These are phyloP conservation scores for Columbina picui DNA, from an alignment of 2,113 vertebrate species.

Conservation along the genomic window DNA sequence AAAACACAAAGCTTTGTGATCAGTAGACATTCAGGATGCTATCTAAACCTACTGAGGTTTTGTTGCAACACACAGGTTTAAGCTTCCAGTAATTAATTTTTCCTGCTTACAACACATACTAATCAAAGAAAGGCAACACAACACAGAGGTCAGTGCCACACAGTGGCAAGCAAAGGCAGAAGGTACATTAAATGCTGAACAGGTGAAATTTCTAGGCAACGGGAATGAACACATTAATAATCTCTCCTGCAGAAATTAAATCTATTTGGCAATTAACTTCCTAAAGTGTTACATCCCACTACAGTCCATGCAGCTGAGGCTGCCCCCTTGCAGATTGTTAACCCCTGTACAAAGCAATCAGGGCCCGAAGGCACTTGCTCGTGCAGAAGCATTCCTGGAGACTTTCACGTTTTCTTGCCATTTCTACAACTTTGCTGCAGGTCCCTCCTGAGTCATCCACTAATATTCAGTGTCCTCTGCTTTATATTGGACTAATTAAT, in stretches of 20 bases:
- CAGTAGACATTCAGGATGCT: background rate
- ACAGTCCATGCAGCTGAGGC: background rate
- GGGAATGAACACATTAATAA: background rate
- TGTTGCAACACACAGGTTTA: background rate
- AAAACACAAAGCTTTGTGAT: background rate
- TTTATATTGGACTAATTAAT: conserved; percentile 42
- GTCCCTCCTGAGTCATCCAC: conserved; percentile 5
- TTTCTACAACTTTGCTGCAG: background rate
- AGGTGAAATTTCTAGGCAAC: background rate
- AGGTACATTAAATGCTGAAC: background rate
- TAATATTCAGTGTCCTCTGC: background rate
- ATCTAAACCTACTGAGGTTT: background rate
- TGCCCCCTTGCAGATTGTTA: background rate
- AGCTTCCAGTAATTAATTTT: background rate
- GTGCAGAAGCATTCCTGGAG: background rate
- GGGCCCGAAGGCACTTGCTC: background rate
- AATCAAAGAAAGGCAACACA: background rate
- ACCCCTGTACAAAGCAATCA: background rate
- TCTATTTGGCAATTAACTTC: background rate
- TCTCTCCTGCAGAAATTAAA: conserved; percentile 11
- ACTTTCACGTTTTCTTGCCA: background rate
- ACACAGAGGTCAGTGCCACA: background rate
- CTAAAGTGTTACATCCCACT: background rate
- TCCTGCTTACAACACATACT: background rate
- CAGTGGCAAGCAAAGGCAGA: background rate